Conservation (phyloP, 2,888 invertebrate genomes). For the Morinoia aosen region DNA sequence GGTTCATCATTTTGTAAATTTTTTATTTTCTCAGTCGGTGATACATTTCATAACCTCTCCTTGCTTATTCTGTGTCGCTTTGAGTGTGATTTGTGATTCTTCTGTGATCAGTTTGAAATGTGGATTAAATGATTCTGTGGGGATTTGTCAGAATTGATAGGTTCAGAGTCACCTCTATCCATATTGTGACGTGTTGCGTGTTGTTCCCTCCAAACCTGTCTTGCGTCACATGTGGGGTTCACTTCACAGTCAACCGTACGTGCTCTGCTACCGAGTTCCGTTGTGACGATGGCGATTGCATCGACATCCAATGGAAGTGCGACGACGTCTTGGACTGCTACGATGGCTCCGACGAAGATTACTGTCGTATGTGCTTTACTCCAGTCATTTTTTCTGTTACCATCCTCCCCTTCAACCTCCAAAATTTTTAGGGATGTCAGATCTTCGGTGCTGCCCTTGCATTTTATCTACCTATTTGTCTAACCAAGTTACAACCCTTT, state of each 20-base stretch:
- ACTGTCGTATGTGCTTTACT: slow-evolving; percentile 73
- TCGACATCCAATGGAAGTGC: slow-evolving; percentile 69
- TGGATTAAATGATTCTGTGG: too few relatives aligned
- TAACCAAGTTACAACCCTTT: background rate
- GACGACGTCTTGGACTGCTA: slow-evolving; percentile 68
- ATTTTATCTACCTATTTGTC: background rate
- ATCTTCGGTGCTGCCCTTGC: too few relatives aligned
- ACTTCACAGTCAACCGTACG: slow-evolving; percentile 34
- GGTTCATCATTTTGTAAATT: background rate
- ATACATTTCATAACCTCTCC: background rate
- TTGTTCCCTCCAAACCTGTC: background rate
- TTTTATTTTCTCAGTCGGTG: background rate
- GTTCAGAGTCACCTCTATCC: background rate
- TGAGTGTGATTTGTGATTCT: background rate
- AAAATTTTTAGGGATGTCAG: background rate
- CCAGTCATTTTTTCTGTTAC: background rate
- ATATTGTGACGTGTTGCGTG: background rate
- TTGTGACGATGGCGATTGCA: slow-evolving; percentile 72
- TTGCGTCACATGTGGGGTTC: background rate
- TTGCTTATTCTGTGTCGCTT: background rate
- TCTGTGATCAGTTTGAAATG: background rate
- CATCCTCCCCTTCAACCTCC: background rate
- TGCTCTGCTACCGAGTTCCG: slow-evolving; percentile 68
- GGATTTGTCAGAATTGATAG: background rate
- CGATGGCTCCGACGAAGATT: slow-evolving; percentile 78